These are phyloP conservation scores for Eidolon dupreanum DNA, from an alignment of 2,797 vertebrate species.

Conservation along the genomic window DNA sequence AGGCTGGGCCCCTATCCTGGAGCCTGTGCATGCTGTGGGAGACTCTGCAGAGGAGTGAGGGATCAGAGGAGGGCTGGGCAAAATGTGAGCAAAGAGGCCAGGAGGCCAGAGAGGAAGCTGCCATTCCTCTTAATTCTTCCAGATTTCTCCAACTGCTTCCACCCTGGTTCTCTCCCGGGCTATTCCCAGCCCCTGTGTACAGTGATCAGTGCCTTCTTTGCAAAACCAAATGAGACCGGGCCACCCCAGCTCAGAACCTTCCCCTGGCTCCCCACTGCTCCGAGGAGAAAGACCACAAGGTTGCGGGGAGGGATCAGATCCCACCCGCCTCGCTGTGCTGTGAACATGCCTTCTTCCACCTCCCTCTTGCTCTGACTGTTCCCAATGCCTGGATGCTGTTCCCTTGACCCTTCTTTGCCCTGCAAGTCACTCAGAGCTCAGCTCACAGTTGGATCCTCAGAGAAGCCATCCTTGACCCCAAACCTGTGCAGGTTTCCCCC, in stretches of 20 bases:
- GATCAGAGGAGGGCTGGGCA: background rate
- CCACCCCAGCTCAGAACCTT: background rate
- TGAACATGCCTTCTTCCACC: background rate
- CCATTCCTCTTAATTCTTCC: background rate
- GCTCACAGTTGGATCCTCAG: background rate
- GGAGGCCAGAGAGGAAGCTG: background rate
- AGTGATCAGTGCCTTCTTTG: background rate
- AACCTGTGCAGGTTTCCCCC: background rate
- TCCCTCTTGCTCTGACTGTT: background rate
- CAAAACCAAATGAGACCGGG: background rate
- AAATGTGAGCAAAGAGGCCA: background rate
- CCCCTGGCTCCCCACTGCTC: background rate
- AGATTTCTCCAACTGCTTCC: background rate
- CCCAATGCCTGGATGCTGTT: background rate
- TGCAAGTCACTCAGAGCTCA: background rate
- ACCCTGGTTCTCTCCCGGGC: background rate
- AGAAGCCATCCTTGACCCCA: background rate
- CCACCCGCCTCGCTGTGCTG: background rate
- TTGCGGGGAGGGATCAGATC: background rate
- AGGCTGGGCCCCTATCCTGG: background rate
- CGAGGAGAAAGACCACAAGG: background rate
- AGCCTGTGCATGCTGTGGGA: accelerated
- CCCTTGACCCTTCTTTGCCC: background rate
- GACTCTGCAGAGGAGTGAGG: accelerated
- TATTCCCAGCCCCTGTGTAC: background rate